phyloP scores from a whole-genome alignment of 30 jellyfish, hydroid and myxozoan genomes.

The Hydractinia symbiolongicarpus region DNA sequence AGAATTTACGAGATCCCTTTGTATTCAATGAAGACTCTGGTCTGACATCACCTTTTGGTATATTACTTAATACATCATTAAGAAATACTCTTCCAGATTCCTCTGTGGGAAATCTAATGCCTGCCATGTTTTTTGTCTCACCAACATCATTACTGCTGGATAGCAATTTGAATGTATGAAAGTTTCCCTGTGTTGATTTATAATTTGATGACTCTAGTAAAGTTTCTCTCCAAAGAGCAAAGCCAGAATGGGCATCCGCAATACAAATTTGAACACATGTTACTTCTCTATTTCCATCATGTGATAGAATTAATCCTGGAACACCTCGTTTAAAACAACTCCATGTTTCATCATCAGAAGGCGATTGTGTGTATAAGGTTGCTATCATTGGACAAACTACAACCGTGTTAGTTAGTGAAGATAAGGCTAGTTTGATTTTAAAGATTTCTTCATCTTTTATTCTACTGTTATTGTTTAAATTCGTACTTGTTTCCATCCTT shows the following conservation, averaged over 20 bases:
- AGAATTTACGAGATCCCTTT: conserved; percentile 18
- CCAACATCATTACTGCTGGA: conserved; percentile 40
- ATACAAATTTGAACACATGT: conserved; percentile 52
- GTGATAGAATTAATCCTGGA: conserved; percentile 68
- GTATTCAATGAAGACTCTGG: background rate
- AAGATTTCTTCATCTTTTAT: conserved; percentile 66
- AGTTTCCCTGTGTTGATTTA: conserved; percentile 64
- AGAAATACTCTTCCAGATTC: conserved; percentile 65
- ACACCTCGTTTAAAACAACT: conserved; percentile 64
- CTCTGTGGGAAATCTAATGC: conserved; percentile 67
- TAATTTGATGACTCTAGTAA: conserved; percentile 52
- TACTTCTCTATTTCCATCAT: conserved; percentile 25
- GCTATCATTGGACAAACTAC: conserved; percentile 81
- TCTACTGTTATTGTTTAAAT: conserved; percentile 14
- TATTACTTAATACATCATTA: conserved; percentile 64
- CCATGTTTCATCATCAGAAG: conserved; percentile 82
- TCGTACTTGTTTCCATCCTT: conserved; percentile 3
- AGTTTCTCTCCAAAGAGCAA: conserved; percentile 85
- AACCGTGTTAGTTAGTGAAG: conserved; percentile 76
- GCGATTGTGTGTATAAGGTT: conserved; percentile 60
- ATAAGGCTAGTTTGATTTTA: conserved; percentile 72
- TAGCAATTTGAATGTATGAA: conserved; percentile 57
- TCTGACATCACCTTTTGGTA: conserved; percentile 40
- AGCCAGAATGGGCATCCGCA: conserved; percentile 80
- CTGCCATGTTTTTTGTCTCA: conserved; percentile 47